Evolutionary conservation across 2,113 vertebrate genomes (phyloP).

Genomic region (Setophaga kirtlandii): DNA sequence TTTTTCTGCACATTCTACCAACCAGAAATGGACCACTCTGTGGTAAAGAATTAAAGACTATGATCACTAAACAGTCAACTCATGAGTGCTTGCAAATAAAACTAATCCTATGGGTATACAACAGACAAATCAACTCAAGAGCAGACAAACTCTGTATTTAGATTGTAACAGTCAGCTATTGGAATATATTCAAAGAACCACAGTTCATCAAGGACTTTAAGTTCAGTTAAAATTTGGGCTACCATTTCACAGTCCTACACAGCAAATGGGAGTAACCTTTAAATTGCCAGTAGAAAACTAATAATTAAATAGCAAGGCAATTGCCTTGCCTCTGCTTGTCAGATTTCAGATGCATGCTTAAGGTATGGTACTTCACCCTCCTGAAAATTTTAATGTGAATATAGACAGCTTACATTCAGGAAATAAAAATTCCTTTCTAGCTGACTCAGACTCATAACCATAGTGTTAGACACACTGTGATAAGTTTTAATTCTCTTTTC

Average conservation of each 20-base stretch:
- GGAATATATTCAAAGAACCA: not conserved
- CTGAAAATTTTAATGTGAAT: slow-evolving; percentile 47
- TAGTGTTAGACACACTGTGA: not conserved
- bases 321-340: slow-evolving; percentile 50
- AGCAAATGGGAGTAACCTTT: slow-evolving; percentile 20
- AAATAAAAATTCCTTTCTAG: slow-evolving; percentile 31
- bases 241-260: not conserved
- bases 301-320: slow-evolving; percentile 52
- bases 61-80: not conserved
- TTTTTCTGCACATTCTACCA: not conserved
- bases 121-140: not conserved
- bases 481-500: slow-evolving; percentile 45
- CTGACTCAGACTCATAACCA: slow-evolving; percentile 32
- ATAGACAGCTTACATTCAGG: slow-evolving; percentile 40
- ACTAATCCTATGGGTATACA: not conserved
- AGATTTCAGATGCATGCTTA: slow-evolving; percentile 44
- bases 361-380: slow-evolving; percentile 31
- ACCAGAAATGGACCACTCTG: not conserved
- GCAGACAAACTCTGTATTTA: not conserved
- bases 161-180: not conserved
- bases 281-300: slow-evolving; percentile 36
- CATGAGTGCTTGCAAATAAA: not conserved
- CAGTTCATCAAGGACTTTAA: not conserved
- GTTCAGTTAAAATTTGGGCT: slow-evolving; percentile 21
- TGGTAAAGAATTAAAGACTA: not conserved